Base-by-base conservation (phyloP, 2,113 vertebrate genomes). In the Noctilio leporinus region DNA sequence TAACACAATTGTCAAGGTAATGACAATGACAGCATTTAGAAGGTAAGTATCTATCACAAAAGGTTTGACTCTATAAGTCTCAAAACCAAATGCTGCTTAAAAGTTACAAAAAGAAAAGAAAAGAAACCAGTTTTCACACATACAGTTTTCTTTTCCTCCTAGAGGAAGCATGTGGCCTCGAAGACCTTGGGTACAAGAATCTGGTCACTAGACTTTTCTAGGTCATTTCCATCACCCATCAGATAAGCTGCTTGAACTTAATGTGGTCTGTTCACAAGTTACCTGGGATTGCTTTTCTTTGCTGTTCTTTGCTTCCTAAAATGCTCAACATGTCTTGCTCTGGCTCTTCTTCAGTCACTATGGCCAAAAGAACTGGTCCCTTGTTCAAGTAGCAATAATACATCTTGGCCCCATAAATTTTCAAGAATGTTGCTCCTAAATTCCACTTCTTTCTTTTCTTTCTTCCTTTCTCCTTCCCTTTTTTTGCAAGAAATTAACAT, bases 401-500 rank as follows among this genome's bases (percentile, higher is more conserved):
- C 75, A 45, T 95, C 88, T 89, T 43, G 49, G 89, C 65, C 90
- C 96, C 87, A 95, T 33, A 96, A 95, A 97, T 91, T 98, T 96
- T 96, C 96, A 95, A 96, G 90, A 97, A 97, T 97, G 85, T 96
- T 96, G 96, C 94, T 97, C 94, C 43, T 64, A 96, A 82, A 95
- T 98, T 87, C 73, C 78, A 95, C 93, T 98, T 96, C 96, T 97
- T 97, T 95, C 95, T 96, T 97, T 76, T 43, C 30, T 40, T 82
- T 86, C 40, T 76, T 78, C 80, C 35, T 57, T 19, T 57, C 22
- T 57, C 30, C 38, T 9, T 88, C 69, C 49, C 7, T 47, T 94
- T 73, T 95, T 86, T 82, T 98, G 97, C 98, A 98, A 98, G 97
- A 97, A 98, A 98, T 97, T 78, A 98, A 97, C 97, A 97, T 98